Evolutionary conservation across 92 coral and sea anemone genomes (phyloP).

Genomic region (Epizoanthus illoricatus): DNA sequence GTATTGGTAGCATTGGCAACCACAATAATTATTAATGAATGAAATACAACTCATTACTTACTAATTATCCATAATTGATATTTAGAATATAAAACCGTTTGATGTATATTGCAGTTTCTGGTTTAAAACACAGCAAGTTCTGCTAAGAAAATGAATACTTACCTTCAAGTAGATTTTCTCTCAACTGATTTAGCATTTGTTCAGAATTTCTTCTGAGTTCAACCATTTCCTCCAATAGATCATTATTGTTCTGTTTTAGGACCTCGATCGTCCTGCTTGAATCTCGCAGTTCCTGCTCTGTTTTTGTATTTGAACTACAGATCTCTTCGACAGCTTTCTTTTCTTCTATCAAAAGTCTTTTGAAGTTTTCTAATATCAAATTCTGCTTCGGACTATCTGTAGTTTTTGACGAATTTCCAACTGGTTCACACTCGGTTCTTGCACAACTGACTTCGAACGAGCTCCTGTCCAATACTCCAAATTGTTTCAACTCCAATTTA

Average conservation of each 20-base stretch:
- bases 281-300: conserved; percentile 13
- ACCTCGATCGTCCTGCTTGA: conserved; percentile 16
- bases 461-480: too few relatives aligned
- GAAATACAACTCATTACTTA: too few relatives aligned
- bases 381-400: background rate
- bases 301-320: background rate
- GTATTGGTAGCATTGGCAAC: too few relatives aligned
- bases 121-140: too few relatives aligned
- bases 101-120: too few relatives aligned
- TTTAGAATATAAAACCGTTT: too few relatives aligned
- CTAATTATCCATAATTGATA: too few relatives aligned
- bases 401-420: background rate
- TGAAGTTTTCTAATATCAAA: conserved; percentile 22
- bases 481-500: conserved; percentile 22
- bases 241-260: conserved; percentile 13
- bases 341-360: conserved; percentile 20
- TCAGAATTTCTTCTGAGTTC: background rate
- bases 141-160: background rate
- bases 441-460: too few relatives aligned
- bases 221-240: conserved; percentile 20
- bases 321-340: conserved; percentile 7
- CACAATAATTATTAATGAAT: too few relatives aligned
- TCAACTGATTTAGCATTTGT: conserved; percentile 17
- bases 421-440: too few relatives aligned
- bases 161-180: conserved; percentile 32